Evolutionary conservation across 2,797 vertebrate species (phyloP), one percentile per base, ranked within the genome.

Genomic region (Vespertilio murinus): DNA sequence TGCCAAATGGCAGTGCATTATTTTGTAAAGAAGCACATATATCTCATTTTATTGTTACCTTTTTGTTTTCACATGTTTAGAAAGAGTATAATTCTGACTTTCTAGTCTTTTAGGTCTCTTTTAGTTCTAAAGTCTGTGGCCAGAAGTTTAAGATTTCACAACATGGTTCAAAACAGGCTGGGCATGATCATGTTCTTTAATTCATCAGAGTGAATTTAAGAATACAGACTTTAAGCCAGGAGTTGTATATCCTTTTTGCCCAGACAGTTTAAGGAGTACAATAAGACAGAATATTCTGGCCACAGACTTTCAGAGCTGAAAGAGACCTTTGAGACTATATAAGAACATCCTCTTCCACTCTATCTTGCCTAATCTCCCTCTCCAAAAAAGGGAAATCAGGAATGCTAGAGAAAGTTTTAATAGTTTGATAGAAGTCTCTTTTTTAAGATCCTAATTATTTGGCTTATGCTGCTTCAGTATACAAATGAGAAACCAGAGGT

Each of bases 161-260:
- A 42, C 78, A 73, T 3, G 80, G 5, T 47, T 90, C 64, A 86
- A 79, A 69, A 33, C 20, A 90, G 11, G 79, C 45, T 11, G 3
- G 40, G 65, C 38, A 92, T 79, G 84, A 17, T 64, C 45, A 67
- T 64, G 56, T n/a, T 84, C 8, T 95, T 91, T 93, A 93, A 79
- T 35, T 67, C 20, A 40, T 64, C 20, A 81, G 42, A 61, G 28
- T 87, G 11, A 40, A 9, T 16, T 87, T 64, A 88, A 38, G n/a
- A 78, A 61, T 82, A 77, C 40, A 92, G 25, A 28, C 20, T 42
- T 77, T 59, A 38, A 85, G 30, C 20, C 38, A 80, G 45, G 35
- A n/a, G 47, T 49, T 88, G 1, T 75, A 35, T 49, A 13, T 20
- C 30, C n/a, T 81, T 79, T 64, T 89, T 93, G 11, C 59, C 52